Conservation (phyloP, 2,113 vertebrate species). For the Leptobrachium ailaonicum region DNA sequence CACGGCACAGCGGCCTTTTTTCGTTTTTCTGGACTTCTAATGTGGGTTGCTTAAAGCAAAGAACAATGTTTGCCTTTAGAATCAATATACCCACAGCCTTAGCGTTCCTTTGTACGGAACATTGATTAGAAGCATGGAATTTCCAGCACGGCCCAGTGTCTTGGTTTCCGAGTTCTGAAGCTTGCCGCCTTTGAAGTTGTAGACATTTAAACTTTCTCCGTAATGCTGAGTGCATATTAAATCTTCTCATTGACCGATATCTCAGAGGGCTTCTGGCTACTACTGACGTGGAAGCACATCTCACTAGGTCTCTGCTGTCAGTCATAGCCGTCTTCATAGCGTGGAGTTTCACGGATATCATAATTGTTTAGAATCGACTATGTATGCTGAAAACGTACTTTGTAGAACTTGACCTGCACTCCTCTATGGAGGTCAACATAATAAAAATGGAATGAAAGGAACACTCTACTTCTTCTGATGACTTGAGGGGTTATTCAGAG, state of each 20-base stretch:
- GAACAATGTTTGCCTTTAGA: neutral
- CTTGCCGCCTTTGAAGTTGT: neutral
- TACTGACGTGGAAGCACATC: neutral
- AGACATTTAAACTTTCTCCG: neutral
- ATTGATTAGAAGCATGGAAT: neutral
- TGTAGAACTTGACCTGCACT: too few species aligned
- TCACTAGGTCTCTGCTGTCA: neutral
- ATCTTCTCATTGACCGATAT: neutral
- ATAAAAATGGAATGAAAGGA: too few species aligned
- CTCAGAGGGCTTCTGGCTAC: neutral
- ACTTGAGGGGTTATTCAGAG: too few species aligned
- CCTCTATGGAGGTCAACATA: too few species aligned
- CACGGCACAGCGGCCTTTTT: neutral
- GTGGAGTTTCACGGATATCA: neutral
- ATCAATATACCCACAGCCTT: neutral
- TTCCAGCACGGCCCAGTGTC: neutral
- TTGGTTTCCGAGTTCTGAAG: neutral
- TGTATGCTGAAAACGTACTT: neutral
- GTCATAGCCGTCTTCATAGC: neutral
- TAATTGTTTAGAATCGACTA: neutral
- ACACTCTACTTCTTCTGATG: too few species aligned
- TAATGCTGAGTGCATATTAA: neutral
- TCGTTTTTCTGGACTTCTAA: neutral
- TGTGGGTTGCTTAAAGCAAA: neutral
- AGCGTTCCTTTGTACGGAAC: neutral